These are phyloP conservation scores for Melanotaenia nigrans DNA, from an alignment of 2,797 vertebrate species.

Conservation along the genomic window DNA sequence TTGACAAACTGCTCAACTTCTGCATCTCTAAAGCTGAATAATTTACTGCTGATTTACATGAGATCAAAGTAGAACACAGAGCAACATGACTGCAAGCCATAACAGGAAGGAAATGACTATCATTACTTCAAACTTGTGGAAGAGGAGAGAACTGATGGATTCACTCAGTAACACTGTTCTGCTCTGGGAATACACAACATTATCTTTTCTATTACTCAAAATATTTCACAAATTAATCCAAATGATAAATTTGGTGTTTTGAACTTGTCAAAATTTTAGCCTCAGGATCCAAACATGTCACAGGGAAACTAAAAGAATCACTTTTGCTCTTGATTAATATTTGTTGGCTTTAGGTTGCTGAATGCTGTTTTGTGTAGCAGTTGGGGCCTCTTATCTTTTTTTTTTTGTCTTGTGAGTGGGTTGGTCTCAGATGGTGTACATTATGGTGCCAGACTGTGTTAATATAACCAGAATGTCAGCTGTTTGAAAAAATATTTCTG, in stretches of 20 bases:
- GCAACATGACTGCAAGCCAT: conserved; percentile 32
- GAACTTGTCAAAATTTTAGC: conserved; percentile 12
- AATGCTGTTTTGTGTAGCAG: neutral
- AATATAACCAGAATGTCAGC: conserved; percentile 25
- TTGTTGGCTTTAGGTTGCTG: neutral
- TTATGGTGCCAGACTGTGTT: conserved; percentile 42
- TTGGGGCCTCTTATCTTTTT: neutral
- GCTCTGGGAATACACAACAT: conserved; percentile 25
- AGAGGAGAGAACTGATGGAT: conserved; percentile 27
- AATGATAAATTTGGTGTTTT: conserved; percentile 13
- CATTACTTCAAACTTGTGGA: conserved; percentile 31
- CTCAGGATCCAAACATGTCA: neutral
- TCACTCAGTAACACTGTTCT: conserved; percentile 32
- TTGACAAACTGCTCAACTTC: conserved; percentile 37
- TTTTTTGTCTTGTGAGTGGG: conserved; percentile 16
- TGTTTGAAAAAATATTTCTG: neutral
- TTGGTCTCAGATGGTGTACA: conserved; percentile 55
- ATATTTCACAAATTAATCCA: conserved; percentile 19
- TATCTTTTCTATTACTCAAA: conserved; percentile 8
- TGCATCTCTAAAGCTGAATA: conserved; percentile 40
- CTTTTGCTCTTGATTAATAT: neutral
- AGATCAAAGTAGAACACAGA: conserved; percentile 55
- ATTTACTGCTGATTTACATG: conserved; percentile 40
- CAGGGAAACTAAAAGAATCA: conserved; percentile 6
- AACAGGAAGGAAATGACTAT: conserved; percentile 46